Evolutionary conservation across 2,113 vertebrate genomes (phyloP), one percentile per base, ranked within the genome.

Genomic region (Tachysurus fulvidraco): DNA sequence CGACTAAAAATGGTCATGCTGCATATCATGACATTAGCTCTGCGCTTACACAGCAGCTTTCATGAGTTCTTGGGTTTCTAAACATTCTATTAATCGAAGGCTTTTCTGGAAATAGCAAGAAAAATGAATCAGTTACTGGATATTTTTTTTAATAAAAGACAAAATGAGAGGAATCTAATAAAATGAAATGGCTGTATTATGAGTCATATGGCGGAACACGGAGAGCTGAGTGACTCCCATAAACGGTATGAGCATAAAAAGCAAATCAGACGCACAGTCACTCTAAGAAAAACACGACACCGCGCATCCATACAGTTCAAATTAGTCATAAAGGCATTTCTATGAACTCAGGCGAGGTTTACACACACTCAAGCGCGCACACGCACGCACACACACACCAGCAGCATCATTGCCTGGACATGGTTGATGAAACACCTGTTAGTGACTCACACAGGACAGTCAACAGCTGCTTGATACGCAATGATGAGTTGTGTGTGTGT

Each of bases 351-450:
- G 59, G 25, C 44, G 17, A 12, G 28, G 46, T 36, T 65, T 60
- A 55, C 60, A 92, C 85, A 89, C 91, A 91, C 90, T 91, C 90
- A 88, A 90, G 85, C 89, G 83, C 36, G 36, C 30, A 19, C 90
- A 59, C 91, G 90, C 19, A 30, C 91, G 84, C 60, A 69, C 46
- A 74, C 67, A 78, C 71, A 60, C 60, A 83, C 60, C 81, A 78
- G 87, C 57, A 73, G 36, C 76, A 88, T 46, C 21, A 57, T 5
- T 92, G 88, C 84, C 88, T 90, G 87, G 88, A 92, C 90, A 89
- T 87, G 78, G 89, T 62, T 62, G 86, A 87, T 57, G 64, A 91
- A 80, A 85, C 89, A 86, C 74, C 41, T 89, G 85, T 89, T 59
- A 83, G 44, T 88, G 85, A 91, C 85, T 93, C 91, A 89, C 54